Base-by-base conservation (phyloP, 2,113 vertebrate species). In the Dipodomys spectabilis region DNA sequence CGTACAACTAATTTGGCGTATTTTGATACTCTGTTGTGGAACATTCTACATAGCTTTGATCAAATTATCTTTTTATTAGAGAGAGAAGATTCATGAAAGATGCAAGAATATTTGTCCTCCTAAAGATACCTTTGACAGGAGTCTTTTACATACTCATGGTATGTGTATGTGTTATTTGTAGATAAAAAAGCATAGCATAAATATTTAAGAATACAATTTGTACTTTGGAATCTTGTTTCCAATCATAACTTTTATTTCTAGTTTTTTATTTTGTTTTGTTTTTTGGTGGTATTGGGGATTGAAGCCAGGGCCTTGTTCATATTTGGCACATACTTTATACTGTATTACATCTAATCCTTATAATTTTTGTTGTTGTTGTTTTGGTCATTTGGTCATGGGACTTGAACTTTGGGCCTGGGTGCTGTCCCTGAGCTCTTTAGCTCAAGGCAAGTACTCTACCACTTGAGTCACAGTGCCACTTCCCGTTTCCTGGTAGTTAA, bases 21-120 rank as follows among this genome's bases (percentile, higher is more conserved):
- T 85, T 60, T 16, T 79, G 78, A 27, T 86, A 23, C 27, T 71
- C 87, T 96, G 62, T 69, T 81, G 5, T 95, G 73, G 77, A 96
- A 95, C 45, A 94, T 95, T 74, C 44, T 10, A 72, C 27, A 25
- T 81, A 95, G 86, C 86, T 79, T 89, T 97, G 18, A 94, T 32
- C 25, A 88, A 30, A 71, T 39, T 98, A 93, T 97, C 45, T 98
- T 68, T 97, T 97, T 97, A 95, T 83, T 97, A 99, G 99, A 99
- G 98, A 97, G 99, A 99, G 97, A 99, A 98, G 97, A 98, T 99
- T 98, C 99, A 99, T 75, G 99, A 99, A 90, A 99, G 98, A 90
- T 99, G 98, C 98, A 99, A 99, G 98, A 98, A 94, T 83, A 98
- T 99, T 98, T 99, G 98, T 98, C 98, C 98, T 89, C 97, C 98